phyloP scores from a whole-genome alignment of 2,113 vertebrate species.

The Ctenomys sociabilis region DNA sequence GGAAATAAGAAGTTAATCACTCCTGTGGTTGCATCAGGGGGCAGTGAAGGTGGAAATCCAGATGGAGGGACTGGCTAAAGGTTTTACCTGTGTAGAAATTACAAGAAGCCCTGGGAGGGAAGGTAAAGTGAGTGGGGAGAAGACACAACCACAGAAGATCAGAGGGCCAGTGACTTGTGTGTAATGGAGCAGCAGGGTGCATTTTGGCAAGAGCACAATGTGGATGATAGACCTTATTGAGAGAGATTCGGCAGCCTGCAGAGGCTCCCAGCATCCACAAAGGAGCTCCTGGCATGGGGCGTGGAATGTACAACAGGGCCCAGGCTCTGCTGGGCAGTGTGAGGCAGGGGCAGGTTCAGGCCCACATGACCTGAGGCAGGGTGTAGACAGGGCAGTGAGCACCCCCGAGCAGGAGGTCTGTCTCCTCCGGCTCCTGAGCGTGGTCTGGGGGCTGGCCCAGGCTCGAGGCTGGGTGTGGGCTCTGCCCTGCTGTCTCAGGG shows the following conservation, averaged over 20 bases:
- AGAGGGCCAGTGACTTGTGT: neutral
- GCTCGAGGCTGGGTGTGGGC: neutral
- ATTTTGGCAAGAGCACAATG: neutral
- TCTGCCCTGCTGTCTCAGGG: neutral
- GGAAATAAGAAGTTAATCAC: neutral
- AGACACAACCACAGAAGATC: neutral
- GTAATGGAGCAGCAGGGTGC: neutral
- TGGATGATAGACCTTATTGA: neutral
- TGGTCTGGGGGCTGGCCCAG: neutral
- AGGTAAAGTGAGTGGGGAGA: neutral
- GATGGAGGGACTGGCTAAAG: accelerated
- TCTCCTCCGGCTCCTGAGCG: neutral
- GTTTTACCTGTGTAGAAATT: neutral
- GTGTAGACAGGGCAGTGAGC: neutral
- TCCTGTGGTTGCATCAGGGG: neutral
- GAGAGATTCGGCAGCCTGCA: neutral
- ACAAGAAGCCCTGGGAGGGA: neutral
- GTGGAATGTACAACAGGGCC: neutral
- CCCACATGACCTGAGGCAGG: accelerated
- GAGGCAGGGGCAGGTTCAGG: neutral
- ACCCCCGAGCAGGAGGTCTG: neutral
- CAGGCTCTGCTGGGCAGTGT: accelerated
- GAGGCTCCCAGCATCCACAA: neutral
- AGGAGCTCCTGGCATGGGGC: neutral
- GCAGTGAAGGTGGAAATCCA: neutral